phyloP scores from a whole-genome alignment of 1,140 invertebrate genomes.

The Calliphora vicina region DNA sequence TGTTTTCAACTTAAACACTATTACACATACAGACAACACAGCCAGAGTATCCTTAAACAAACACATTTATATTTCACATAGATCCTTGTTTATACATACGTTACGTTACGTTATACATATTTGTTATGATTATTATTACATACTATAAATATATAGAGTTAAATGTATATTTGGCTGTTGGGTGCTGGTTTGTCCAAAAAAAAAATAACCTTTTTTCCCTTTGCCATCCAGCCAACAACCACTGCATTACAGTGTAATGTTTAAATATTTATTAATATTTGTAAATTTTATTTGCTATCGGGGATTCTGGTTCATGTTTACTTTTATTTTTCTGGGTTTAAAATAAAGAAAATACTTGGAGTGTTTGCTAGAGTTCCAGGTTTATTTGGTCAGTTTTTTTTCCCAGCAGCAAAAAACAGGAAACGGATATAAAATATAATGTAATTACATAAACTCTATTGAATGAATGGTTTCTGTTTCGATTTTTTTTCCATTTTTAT shows the following conservation, averaged over 20 bases:
- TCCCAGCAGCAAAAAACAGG: background rate
- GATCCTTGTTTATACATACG: background rate
- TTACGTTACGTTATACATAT: too few relatives aligned
- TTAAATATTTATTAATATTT: conserved; percentile 35
- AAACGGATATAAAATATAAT: conserved; percentile 18
- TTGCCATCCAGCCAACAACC: background rate
- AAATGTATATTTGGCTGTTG: too few relatives aligned
- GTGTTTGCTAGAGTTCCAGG: background rate
- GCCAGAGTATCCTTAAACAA: background rate
- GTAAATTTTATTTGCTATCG: conserved; percentile 26
- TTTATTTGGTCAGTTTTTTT: background rate
- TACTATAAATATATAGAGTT: too few relatives aligned
- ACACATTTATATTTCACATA: background rate
- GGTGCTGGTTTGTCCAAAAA: too few relatives aligned
- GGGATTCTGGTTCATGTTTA: background rate
- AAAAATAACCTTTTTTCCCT: background rate
- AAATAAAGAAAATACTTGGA: background rate
- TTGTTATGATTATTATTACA: too few relatives aligned
- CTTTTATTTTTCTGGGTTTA: too few relatives aligned
- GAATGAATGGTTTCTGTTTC: background rate
- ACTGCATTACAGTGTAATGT: conserved; percentile 7
- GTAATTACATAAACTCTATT: conserved; percentile 30
- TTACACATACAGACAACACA: too few relatives aligned
- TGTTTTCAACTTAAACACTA: background rate
- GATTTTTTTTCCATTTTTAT: too few relatives aligned